Evolutionary conservation across 2,888 invertebrate genomes (phyloP), one percentile per base, ranked within the genome.

Genomic region (Lasiommata megera): DNA sequence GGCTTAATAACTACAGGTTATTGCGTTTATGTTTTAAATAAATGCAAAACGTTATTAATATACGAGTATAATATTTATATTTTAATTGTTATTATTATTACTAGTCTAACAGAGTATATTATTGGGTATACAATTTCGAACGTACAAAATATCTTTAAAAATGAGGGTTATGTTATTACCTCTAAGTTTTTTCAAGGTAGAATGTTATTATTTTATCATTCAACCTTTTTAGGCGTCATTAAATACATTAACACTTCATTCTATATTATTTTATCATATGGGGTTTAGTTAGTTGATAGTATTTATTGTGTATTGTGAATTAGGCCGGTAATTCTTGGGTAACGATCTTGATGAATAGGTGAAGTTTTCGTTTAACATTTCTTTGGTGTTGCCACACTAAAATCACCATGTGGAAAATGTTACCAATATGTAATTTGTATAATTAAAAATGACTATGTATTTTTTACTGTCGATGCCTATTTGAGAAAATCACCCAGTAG

Each of bases 71-170:
- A n/a, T n/a, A 46, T 9, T 31, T 31, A 46, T 46, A 31, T 31
- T 43, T 44, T 44, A 28, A 44, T 12, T 28, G 43, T 43, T 43
- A 43, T 12, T 28, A 17, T 37, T 12, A n/a, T n/a, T 6, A 7
- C 7, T 43, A 31, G 16, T 31, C 28, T 46, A 46, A 46, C 28
- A 16, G 31, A 31, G 46, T 31, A 46, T 16, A 46, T 29, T 11
- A 31, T 46, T 40, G 31, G 31, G 14, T 46, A 29, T 46, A 31
- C 29, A 5, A 9, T 6, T 46, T 43, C 9, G 11, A 16, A 43
- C 43, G 12, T 46, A 46, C 9, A 46, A 46, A 46, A 46, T 31
- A 29, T 46, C 31, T 46, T 31, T 44, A 44, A 44, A 44, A 46
- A 16, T 1, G 11, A 34, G 34, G 37, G 6, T 3, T 12, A 12